phyloP scores from a whole-genome alignment of 2,113 vertebrate species.

The Esox niger region DNA sequence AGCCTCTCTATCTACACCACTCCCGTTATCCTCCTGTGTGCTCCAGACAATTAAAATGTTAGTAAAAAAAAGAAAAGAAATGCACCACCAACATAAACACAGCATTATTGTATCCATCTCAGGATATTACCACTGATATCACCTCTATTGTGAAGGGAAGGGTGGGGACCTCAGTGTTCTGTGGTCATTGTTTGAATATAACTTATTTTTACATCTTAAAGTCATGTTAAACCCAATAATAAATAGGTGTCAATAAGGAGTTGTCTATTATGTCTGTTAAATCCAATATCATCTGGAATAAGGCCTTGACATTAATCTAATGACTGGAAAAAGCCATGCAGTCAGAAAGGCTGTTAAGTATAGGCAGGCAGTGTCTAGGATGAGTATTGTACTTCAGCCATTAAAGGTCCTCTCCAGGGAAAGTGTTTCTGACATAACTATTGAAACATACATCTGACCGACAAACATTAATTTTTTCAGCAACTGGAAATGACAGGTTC shows the following conservation, averaged over 20 bases:
- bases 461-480: slow-evolving; percentile 23
- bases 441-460: slow-evolving; percentile 46
- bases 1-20: slow-evolving; percentile 44
- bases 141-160: neutral
- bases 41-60: slow-evolving; percentile 44
- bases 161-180: neutral
- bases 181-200: too few species aligned
- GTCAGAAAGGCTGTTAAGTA: slow-evolving; percentile 46
- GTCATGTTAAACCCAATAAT: neutral
- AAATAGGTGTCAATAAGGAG: slow-evolving; percentile 26
- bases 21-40: slow-evolving; percentile 49
- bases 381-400: slow-evolving; percentile 31
- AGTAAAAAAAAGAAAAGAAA: slow-evolving; percentile 36
- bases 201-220: neutral
- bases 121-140: slow-evolving; percentile 9
- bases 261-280: slow-evolving; percentile 29
- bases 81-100: slow-evolving; percentile 29
- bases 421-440: slow-evolving; percentile 41
- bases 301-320: slow-evolving; percentile 37
- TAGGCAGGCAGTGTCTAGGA: slow-evolving; percentile 31
- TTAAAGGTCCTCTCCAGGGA: slow-evolving; percentile 36
- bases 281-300: slow-evolving; percentile 47
- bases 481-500: neutral
- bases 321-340: slow-evolving; percentile 42
- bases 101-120: slow-evolving; percentile 5